Conservation (phyloP, 2,888 invertebrate genomes). For the Polylopha cassiicola region DNA sequence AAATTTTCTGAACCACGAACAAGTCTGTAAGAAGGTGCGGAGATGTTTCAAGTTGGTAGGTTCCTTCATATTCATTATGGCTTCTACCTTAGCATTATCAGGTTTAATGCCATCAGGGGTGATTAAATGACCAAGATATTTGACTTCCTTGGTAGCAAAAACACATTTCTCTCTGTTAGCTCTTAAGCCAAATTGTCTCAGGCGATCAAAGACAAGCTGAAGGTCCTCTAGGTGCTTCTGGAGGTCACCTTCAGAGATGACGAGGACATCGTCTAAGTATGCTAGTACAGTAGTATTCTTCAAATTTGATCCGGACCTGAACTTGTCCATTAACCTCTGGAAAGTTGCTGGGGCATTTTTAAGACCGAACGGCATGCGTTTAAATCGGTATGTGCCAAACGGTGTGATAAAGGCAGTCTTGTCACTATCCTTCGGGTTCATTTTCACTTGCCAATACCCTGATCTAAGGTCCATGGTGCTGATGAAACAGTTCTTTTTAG, state of each 20-base stretch:
- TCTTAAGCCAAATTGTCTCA: slow-evolving; percentile 20
- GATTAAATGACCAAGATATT: slow-evolving; percentile 16
- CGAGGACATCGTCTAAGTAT: slow-evolving; percentile 30
- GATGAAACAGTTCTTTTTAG: slow-evolving; percentile 30
- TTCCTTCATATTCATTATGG: slow-evolving; percentile 9
- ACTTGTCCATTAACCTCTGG: slow-evolving; percentile 31
- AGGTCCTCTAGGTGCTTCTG: slow-evolving; percentile 26
- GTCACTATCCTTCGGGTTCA: slow-evolving; percentile 25
- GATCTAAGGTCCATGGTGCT: slow-evolving; percentile 38
- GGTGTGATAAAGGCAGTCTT: slow-evolving; percentile 34
- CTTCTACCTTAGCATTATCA: slow-evolving; percentile 6
- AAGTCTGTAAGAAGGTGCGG: slow-evolving; percentile 29
- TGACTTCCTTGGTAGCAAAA: slow-evolving; percentile 6
- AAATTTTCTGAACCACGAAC: slow-evolving; percentile 39
- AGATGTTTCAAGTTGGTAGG: slow-evolving; percentile 11
- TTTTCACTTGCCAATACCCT: slow-evolving; percentile 41
- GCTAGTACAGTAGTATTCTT: slow-evolving; percentile 23
- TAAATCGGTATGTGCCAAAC: slow-evolving; percentile 30
- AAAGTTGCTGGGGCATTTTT: slow-evolving; percentile 33
- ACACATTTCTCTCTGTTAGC: slow-evolving; percentile 22
- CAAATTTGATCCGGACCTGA: slow-evolving; percentile 21
- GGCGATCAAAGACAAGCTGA: slow-evolving; percentile 13
- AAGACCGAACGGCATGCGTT: slow-evolving; percentile 34
- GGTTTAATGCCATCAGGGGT: slow-evolving; percentile 9
- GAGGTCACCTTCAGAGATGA: slow-evolving; percentile 27